phyloP scores from a whole-genome alignment of 1,140 invertebrate genomes.

The Lethrus apterus region DNA sequence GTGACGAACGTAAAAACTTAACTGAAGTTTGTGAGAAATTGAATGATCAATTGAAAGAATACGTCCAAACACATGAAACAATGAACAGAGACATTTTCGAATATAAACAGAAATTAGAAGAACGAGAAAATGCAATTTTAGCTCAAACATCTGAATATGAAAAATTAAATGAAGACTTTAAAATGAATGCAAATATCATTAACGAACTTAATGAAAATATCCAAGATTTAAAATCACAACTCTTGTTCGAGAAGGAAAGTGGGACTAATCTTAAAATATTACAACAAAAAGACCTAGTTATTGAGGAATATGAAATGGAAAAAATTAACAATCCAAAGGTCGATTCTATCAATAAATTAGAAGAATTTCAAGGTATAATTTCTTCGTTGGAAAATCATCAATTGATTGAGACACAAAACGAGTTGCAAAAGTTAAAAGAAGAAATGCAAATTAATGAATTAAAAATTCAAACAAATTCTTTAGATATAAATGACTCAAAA shows the following conservation, averaged over 20 bases:
- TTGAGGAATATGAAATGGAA: too few relatives aligned
- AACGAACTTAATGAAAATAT: neutral
- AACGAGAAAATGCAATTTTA: constrained; percentile 33
- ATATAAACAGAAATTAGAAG: constrained; percentile 45
- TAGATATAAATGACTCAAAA: too few relatives aligned
- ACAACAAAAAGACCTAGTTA: too few relatives aligned
- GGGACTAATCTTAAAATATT: too few relatives aligned
- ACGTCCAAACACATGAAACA: constrained; percentile 45
- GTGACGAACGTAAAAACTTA: constrained; percentile 45
- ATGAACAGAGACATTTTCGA: constrained; percentile 44
- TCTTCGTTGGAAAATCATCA: too few relatives aligned
- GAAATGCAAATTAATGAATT: too few relatives aligned
- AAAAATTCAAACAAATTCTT: too few relatives aligned
- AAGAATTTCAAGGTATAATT: too few relatives aligned
- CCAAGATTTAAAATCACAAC: neutral
- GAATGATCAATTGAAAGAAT: constrained; percentile 44
- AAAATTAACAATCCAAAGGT: too few relatives aligned
- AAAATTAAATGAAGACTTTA: constrained; percentile 23
- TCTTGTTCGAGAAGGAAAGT: neutral
- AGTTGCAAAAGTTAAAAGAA: too few relatives aligned
- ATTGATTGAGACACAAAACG: too few relatives aligned
- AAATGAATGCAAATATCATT: constrained; percentile 20
- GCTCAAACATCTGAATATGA: constrained; percentile 39
- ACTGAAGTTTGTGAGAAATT: constrained; percentile 43
- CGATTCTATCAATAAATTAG: too few relatives aligned